Evolutionary conservation across 2,888 invertebrate genomes (phyloP).

Genomic region (Elegia similella): DNA sequence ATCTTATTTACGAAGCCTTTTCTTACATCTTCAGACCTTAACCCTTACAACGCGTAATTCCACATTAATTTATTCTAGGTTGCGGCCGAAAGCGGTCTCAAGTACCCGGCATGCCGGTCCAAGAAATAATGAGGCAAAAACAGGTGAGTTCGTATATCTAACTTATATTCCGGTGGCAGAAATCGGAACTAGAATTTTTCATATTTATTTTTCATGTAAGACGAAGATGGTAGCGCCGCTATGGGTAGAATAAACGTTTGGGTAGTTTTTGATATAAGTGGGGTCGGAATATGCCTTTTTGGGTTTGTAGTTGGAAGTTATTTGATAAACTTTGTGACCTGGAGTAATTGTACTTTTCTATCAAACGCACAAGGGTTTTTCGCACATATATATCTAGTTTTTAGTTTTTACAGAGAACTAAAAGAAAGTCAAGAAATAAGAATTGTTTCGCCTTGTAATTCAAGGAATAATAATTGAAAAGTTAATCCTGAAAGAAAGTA

Average conservation of each 20-base stretch:
- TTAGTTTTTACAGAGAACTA: too few relatives aligned
- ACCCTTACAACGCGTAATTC: background rate
- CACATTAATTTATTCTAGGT: slow-evolving; percentile 68
- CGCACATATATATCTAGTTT: too few relatives aligned
- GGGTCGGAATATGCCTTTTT: background rate
- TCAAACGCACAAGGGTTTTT: background rate
- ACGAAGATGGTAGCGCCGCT: background rate
- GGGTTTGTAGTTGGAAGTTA: background rate
- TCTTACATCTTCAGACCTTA: background rate
- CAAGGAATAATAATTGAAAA: too few relatives aligned
- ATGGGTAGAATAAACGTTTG: too few relatives aligned
- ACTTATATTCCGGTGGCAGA: background rate
- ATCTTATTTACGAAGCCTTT: too few relatives aligned
- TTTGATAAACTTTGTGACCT: background rate
- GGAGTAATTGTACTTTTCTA: background rate
- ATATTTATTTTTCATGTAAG: background rate
- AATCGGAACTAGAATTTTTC: background rate
- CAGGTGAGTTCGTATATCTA: slow-evolving; percentile 46
- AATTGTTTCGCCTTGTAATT: too few relatives aligned
- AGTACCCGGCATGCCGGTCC: slow-evolving; percentile 70
- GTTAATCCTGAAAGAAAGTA: too few relatives aligned
- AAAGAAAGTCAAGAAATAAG: too few relatives aligned
- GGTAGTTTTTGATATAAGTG: background rate
- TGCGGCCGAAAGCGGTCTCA: slow-evolving; percentile 87
- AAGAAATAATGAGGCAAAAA: slow-evolving; percentile 59